Base-by-base conservation (phyloP, 2,797 vertebrate species). In the Chaetophractus vellerosus region DNA sequence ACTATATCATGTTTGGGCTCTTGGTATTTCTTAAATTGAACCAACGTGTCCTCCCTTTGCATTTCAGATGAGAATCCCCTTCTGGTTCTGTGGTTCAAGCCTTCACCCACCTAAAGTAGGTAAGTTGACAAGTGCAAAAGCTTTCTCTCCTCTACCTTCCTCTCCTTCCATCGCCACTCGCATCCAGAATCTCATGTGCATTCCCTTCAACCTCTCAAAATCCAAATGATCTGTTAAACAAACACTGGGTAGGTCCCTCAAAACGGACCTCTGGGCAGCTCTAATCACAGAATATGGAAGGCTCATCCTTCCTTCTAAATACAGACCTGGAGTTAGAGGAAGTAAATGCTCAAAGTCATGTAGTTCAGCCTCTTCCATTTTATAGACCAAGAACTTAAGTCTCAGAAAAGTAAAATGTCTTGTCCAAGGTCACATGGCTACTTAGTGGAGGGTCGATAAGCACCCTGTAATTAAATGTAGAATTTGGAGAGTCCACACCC, bases 51-150 rank as follows among this genome's bases (percentile, higher is more conserved):
- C 28, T 74, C 64, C 28, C 68, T 91, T 79, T 79, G 75, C 63
- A 86, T 83, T 86, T 95, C 75, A 82, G 71, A 59, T 21, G 50
- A 66, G 75, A 95, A 78, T n/a, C 28, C 18, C n/a, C 28, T 83
- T 93, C 48, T 68, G 28, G 14, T 36, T 74, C 38, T 79, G 18
- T 64, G 75, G 91, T n/a, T 71, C 69, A 89, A 21, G 16, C 66
- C 66, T 93, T 71, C 3, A 16, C 61, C 61, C 14, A 61, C 66
- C 66, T 75, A 57, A 28, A 64, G 50, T 1, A 21, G 24, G 61
- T 33, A 81, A 88, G 31, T 0, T 75, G n/a, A 28, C 68, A 75
- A 79, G 86, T 87, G 38, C 38, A 24, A 33, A 2, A 64, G 4
- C 15, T 68, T 28, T 31, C 75, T 83, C 50, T 74, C 16, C 66